phyloP scores from a whole-genome alignment of 2,797 vertebrate genomes.

The Fundulus diaphanus region DNA sequence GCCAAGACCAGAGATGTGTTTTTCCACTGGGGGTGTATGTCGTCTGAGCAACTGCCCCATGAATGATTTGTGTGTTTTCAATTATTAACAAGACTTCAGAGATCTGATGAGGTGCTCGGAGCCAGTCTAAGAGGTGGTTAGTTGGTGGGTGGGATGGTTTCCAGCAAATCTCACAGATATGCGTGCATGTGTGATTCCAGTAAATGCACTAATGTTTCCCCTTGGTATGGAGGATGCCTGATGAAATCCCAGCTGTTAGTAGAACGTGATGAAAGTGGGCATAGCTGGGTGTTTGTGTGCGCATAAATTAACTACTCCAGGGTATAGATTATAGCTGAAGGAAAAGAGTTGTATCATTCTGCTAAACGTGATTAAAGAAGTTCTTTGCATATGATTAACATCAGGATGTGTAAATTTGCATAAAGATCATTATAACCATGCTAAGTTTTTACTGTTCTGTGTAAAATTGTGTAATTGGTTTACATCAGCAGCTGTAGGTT shows the following conservation, averaged over 20 bases:
- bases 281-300: slow-evolving; percentile 15
- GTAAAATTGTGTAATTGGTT: slow-evolving; percentile 58
- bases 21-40: slow-evolving; percentile 16
- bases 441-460: slow-evolving; percentile 33
- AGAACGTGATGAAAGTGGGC: slow-evolving; percentile 45
- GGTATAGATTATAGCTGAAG: slow-evolving; percentile 45
- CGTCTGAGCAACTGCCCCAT: slow-evolving; percentile 56
- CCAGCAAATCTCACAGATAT: slow-evolving; percentile 35
- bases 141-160: slow-evolving; percentile 39
- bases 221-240: slow-evolving; percentile 36
- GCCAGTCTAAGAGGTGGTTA: slow-evolving; percentile 22
- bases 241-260: slow-evolving; percentile 54
- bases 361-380: slow-evolving; percentile 65
- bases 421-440: slow-evolving; percentile 53
- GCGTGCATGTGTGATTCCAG: slow-evolving; percentile 36
- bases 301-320: slow-evolving; percentile 35
- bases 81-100: slow-evolving; percentile 72
- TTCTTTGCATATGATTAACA: slow-evolving; percentile 67
- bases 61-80: slow-evolving; percentile 75
- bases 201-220: slow-evolving; percentile 57
- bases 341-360: slow-evolving; percentile 57
- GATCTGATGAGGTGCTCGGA: slow-evolving; percentile 69
- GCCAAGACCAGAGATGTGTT: slow-evolving; percentile 22
- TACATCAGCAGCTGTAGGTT: slow-evolving; percentile 65
- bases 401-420: slow-evolving; percentile 56